A percentile compares a stretch with the other conserved stretches of the same genome.
These are phyloP conservation scores for Eptatretus burgeri DNA, from an alignment of 2,113 vertebrate species.

Conservation along the genomic window DNA sequence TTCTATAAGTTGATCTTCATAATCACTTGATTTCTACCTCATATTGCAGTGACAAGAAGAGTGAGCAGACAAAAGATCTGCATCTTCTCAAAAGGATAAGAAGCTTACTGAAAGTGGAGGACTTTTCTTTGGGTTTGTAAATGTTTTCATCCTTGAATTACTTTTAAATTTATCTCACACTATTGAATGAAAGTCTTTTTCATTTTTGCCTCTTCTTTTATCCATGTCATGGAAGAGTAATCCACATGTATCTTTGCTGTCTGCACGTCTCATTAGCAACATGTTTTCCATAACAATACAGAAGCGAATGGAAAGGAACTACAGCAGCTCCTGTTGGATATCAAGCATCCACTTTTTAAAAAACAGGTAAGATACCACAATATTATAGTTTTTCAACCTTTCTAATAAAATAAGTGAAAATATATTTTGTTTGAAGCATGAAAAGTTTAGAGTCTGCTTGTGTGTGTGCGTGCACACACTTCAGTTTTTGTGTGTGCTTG, in stretches of 20 bases:
- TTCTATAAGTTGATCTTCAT: not conserved
- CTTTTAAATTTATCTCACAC: too few relatives aligned
- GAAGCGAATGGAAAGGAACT: conserved; percentile 29
- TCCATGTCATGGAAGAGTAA: too few relatives aligned
- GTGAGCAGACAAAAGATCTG: conserved; percentile 74
- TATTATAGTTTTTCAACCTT: conserved; percentile 3
- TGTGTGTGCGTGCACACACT: not conserved
- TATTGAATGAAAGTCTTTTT: too few relatives aligned
- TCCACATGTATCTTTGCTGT: too few relatives aligned
- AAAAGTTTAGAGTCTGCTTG: conserved; percentile 7
- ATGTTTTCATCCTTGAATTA: conserved; percentile 6
- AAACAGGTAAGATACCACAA: conserved; percentile 34
- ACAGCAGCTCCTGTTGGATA: conserved; percentile 47
- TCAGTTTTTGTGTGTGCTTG: not conserved
- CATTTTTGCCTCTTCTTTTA: too few relatives aligned
- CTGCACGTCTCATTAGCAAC: too few relatives aligned
- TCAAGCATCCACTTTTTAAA: conserved; percentile 74
- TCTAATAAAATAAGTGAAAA: conserved; percentile 2
- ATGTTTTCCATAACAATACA: too few relatives aligned
- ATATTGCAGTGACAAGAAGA: conserved; percentile 62
- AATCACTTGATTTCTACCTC: not conserved
- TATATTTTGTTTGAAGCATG: not conserved
- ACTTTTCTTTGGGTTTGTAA: conserved; percentile 27
- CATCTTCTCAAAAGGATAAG: conserved; percentile 57
- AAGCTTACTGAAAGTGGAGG: conserved; percentile 28